These are phyloP conservation scores for Nomia melanderi DNA, from an alignment of 1,140 invertebrate species.

Conservation along the genomic window DNA sequence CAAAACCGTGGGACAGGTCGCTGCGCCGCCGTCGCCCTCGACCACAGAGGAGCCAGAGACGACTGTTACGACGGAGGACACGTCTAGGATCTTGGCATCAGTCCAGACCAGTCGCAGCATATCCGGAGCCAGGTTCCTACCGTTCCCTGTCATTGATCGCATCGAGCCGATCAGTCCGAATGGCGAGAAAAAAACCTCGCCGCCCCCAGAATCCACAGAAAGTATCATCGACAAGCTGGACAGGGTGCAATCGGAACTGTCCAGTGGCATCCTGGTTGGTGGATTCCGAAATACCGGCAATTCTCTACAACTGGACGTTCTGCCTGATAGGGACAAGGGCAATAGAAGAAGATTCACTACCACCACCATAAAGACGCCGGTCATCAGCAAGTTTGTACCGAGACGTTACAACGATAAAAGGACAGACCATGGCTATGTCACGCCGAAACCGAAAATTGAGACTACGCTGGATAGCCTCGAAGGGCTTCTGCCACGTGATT, in stretches of 20 bases:
- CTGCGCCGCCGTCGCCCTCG: conserved; percentile 62
- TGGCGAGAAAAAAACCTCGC: conserved; percentile 63
- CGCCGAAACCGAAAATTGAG: conserved; percentile 39
- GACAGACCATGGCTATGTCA: conserved; percentile 16
- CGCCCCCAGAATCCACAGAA: conserved; percentile 84
- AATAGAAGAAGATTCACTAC: conserved; percentile 66
- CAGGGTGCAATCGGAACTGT: conserved; percentile 90
- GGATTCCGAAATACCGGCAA: conserved; percentile 79
- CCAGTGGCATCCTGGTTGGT: conserved; percentile 87
- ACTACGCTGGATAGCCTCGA: conserved; percentile 60
- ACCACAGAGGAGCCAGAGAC: conserved; percentile 59
- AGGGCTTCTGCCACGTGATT: conserved; percentile 63
- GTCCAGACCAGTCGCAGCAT: conserved; percentile 92
- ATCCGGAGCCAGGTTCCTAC: conserved; percentile 89
- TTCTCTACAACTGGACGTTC: conserved; percentile 74
- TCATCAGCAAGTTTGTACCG: conserved; percentile 86
- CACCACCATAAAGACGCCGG: conserved; percentile 73
- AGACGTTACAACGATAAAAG: conserved; percentile 78
- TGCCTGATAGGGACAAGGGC: conserved; percentile 52
- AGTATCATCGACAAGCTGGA: conserved; percentile 93
- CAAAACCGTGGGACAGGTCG: conserved; percentile 76
- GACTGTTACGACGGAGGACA: conserved; percentile 62
- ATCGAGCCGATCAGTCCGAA: conserved; percentile 81
- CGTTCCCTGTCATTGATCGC: conserved; percentile 87
- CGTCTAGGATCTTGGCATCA: conserved; percentile 86